Evolutionary conservation across 2,797 vertebrate species (phyloP).

Genomic region (Galagoides demidoff): DNA sequence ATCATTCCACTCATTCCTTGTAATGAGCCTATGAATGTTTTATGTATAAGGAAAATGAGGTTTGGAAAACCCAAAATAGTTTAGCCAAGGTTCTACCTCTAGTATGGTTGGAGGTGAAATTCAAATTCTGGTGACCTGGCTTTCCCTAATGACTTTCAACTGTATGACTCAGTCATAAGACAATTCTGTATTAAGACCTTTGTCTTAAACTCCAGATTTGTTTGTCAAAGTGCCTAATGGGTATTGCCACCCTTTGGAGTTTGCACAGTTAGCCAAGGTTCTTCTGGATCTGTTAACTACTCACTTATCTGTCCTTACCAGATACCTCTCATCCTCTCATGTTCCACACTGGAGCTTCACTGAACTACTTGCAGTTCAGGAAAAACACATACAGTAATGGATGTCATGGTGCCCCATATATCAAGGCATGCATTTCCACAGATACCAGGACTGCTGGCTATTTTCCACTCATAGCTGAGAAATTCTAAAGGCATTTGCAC

Average conservation of each 20-base stretch:
- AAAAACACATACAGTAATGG: not conserved
- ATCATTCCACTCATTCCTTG: not conserved
- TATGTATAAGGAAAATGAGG: not conserved
- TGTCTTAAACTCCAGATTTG: not conserved
- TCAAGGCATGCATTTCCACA: not conserved
- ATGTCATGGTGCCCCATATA: not conserved
- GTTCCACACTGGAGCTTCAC: not conserved
- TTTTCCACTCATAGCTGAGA: not conserved
- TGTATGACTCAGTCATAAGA: not conserved
- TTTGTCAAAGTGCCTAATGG: not conserved
- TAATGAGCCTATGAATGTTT: conserved; percentile 4
- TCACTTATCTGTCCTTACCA: not conserved
- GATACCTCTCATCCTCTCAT: not conserved
- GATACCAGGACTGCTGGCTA: not conserved
- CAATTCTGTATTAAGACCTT: not conserved
- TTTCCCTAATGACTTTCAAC: not conserved
- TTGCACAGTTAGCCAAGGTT: not conserved
- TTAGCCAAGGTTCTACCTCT: not conserved
- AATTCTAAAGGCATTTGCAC: not conserved
- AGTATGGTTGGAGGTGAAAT: not conserved
- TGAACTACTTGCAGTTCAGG: not conserved
- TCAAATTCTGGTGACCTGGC: not conserved
- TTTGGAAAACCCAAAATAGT: conserved; percentile 3
- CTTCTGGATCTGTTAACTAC: not conserved
- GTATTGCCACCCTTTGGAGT: not conserved